These are phyloP conservation scores for Harpalus rubripes DNA, from an alignment of 2,888 invertebrate species.

Conservation along the genomic window DNA sequence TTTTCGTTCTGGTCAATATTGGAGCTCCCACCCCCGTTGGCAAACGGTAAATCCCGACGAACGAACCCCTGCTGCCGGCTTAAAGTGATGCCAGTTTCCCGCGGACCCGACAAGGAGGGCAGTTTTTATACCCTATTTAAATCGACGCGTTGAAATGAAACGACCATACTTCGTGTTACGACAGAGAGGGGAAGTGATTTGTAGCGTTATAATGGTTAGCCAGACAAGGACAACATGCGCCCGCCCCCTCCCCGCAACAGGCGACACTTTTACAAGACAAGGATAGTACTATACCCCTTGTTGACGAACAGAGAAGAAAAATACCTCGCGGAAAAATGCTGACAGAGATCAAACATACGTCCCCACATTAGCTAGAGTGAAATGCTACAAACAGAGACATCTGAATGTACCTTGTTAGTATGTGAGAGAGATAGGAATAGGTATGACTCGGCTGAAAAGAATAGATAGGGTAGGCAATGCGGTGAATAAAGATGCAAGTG, in stretches of 20 bases:
- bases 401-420: slow-evolving; percentile 61
- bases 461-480: slow-evolving; percentile 70
- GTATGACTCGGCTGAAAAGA: slow-evolving; percentile 71
- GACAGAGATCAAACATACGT: slow-evolving; percentile 64
- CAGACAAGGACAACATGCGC: slow-evolving; percentile 69
- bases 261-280: slow-evolving; percentile 71
- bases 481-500: slow-evolving; percentile 65
- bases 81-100: slow-evolving; percentile 50
- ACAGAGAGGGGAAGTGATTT: slow-evolving; percentile 73
- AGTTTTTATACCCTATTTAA: slow-evolving; percentile 77
- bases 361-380: slow-evolving; percentile 39
- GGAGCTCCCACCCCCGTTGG: slow-evolving; percentile 75
- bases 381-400: slow-evolving; percentile 69
- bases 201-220: slow-evolving; percentile 72
- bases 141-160: slow-evolving; percentile 74
- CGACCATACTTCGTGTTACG: slow-evolving; percentile 67
- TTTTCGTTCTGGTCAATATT: slow-evolving; percentile 76
- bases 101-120: slow-evolving; percentile 75
- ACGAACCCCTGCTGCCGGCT: slow-evolving; percentile 58
- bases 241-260: slow-evolving; percentile 67
- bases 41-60: slow-evolving; percentile 70
- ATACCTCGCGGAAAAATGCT: slow-evolving; percentile 66
- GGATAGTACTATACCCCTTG: slow-evolving; percentile 60
- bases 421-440: slow-evolving; percentile 70
- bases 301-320: slow-evolving; percentile 68